Evolutionary conservation across 2,888 invertebrate species (phyloP).

Genomic region (Ischnura elegans): DNA sequence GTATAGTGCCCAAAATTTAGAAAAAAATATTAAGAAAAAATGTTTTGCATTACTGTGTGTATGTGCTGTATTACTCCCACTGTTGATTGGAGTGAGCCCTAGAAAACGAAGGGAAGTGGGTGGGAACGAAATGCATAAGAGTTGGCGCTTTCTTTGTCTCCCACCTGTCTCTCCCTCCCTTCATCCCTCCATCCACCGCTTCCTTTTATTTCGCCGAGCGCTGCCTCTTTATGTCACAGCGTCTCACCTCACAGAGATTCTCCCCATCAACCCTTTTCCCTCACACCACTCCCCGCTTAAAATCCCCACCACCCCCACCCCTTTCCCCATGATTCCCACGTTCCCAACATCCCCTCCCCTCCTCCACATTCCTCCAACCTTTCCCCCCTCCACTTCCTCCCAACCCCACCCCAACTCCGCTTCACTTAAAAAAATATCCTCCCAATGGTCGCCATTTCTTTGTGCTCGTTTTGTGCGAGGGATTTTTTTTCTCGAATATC

Average conservation of each 20-base stretch:
- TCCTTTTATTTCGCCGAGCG: too few relatives aligned
- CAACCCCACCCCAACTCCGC: background rate
- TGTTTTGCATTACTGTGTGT: too few relatives aligned
- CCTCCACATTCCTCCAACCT: background rate
- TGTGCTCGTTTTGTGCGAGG: background rate
- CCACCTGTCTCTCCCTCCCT: too few relatives aligned
- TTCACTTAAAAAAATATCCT: background rate
- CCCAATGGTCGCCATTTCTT: background rate
- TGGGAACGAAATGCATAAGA: too few relatives aligned
- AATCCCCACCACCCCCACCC: background rate
- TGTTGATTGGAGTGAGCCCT: too few relatives aligned
- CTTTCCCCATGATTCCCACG: background rate
- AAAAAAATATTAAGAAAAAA: too few relatives aligned
- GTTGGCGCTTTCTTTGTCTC: too few relatives aligned
- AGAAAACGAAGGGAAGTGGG: too few relatives aligned
- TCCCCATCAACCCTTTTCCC: background rate
- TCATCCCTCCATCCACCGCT: too few relatives aligned
- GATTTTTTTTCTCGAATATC: constrained; percentile 7
- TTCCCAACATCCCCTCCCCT: background rate
- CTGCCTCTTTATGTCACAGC: too few relatives aligned
- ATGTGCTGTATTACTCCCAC: too few relatives aligned
- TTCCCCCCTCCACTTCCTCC: background rate
- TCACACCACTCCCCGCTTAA: background rate
- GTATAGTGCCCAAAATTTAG: too few relatives aligned
- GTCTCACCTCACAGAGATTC: background rate